These are phyloP conservation scores for Hypercompe scribonia DNA, from an alignment of 2,888 invertebrate genomes.

Conservation along the genomic window DNA sequence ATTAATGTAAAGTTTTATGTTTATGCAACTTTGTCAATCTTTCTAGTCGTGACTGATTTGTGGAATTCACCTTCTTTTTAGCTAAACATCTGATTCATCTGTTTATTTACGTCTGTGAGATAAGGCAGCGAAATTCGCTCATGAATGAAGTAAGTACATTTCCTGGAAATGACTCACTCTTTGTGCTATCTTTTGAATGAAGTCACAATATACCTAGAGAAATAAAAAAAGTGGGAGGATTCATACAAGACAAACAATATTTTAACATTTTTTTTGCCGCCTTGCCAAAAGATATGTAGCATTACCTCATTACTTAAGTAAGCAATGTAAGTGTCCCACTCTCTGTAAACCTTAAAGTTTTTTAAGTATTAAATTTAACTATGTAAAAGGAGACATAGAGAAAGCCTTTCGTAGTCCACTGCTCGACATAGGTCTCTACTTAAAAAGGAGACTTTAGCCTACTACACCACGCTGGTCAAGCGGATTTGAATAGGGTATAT, in stretches of 20 bases:
- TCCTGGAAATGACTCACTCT: slow-evolving; percentile 9
- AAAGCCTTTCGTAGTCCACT: too few species aligned
- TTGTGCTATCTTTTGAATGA: background rate
- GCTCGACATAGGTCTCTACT: too few species aligned
- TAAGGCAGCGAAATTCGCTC: slow-evolving; percentile 43
- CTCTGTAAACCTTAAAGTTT: too few species aligned
- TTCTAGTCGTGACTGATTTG: slow-evolving; percentile 20
- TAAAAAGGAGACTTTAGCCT: too few species aligned
- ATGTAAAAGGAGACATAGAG: too few species aligned
- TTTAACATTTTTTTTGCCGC: background rate
- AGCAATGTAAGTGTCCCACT: too few species aligned
- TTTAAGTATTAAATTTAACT: too few species aligned
- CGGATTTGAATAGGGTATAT: too few species aligned
- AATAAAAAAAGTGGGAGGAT: background rate
- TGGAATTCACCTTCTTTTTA: slow-evolving; percentile 65
- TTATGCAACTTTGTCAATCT: background rate
- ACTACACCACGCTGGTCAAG: too few species aligned
- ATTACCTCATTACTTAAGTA: too few species aligned
- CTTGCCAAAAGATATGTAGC: too few species aligned
- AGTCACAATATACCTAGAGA: background rate
- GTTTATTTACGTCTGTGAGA: slow-evolving; percentile 44
- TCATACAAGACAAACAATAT: background rate
- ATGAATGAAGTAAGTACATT: slow-evolving; percentile 39
- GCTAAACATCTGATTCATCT: slow-evolving; percentile 54
- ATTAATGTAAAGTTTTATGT: background rate